Evolutionary conservation across 1,140 invertebrate genomes (phyloP).

Genomic region (Drosophila carrolli): DNA sequence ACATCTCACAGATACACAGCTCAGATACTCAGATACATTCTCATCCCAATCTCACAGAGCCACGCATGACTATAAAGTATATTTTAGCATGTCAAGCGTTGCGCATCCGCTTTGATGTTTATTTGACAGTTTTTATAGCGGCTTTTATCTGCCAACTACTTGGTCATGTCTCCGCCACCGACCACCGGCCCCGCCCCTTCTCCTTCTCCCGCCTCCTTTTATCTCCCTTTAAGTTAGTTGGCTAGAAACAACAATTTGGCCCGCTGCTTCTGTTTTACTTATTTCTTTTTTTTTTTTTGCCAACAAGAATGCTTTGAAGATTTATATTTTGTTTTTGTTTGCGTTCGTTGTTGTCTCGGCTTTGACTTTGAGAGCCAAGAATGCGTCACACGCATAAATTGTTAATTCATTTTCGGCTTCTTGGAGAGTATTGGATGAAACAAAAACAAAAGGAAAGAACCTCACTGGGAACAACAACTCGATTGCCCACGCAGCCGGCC

Average conservation of each 20-base stretch:
- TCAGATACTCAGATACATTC: conserved; percentile 36
- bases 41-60: conserved; percentile 50
- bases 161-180: conserved; percentile 36
- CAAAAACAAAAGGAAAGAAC: neutral
- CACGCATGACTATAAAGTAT: conserved; percentile 82
- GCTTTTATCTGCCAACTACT: conserved; percentile 83
- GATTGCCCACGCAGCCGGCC: conserved; percentile 58
- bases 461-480: conserved; percentile 17
- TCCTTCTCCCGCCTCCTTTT: conserved; percentile 36
- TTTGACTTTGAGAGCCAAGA: conserved; percentile 75
- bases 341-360: conserved; percentile 57
- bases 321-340: conserved; percentile 77
- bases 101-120: conserved; percentile 84
- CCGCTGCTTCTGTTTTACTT: conserved; percentile 14
- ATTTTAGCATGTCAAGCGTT: conserved; percentile 84
- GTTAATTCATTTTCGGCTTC: conserved; percentile 71
- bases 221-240: conserved; percentile 27
- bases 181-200: neutral
- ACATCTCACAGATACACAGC: conserved; percentile 34
- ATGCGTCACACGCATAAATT: conserved; percentile 79
- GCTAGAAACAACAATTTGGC: conserved; percentile 55
- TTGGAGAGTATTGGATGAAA: conserved; percentile 37
- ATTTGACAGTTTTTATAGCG: conserved; percentile 84
- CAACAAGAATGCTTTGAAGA: conserved; percentile 75
- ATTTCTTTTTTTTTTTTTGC: conserved; percentile 30